Percentiles rank a stretch among this genome's conserved stretches.
Conservation (phyloP, 2,888 invertebrate genomes). For the Ceriagrion tenellum region DNA sequence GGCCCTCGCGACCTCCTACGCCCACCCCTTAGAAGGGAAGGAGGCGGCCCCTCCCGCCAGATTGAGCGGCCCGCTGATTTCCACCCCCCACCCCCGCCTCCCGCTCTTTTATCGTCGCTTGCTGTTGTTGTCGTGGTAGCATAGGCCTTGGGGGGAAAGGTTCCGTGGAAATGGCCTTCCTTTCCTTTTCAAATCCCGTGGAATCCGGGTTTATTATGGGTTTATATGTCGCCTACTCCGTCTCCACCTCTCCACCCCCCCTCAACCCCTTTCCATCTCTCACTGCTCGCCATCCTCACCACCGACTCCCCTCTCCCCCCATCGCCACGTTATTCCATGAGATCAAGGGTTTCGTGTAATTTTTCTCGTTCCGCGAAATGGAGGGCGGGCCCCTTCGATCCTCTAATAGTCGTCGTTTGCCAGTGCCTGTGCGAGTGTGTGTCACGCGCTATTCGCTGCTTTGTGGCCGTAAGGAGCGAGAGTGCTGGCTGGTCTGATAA, state of each 20-base stretch:
- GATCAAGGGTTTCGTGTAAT: neutral
- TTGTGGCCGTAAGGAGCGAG: neutral
- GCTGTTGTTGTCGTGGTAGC: slow-evolving; percentile 53
- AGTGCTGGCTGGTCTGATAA: neutral
- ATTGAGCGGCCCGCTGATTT: neutral
- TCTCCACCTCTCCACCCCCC: neutral
- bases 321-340: neutral
- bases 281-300: neutral
- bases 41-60: neutral
- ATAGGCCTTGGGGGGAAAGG: slow-evolving; percentile 14
- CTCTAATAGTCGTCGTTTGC: neutral
- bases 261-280: neutral
- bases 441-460: neutral
- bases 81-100: neutral
- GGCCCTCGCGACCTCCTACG: neutral
- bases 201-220: slow-evolving; percentile 65
- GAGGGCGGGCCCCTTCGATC: neutral
- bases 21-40: too few relatives aligned
- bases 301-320: too few relatives aligned
- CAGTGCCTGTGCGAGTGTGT: neutral
- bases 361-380: neutral
- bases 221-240: slow-evolving; percentile 25
- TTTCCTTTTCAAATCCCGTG: slow-evolving; percentile 60
- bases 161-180: slow-evolving; percentile 53
- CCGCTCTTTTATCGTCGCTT: slow-evolving; percentile 34